Evolutionary conservation across 2,888 invertebrate genomes (phyloP).

Genomic region (Brenthis ino): DNA sequence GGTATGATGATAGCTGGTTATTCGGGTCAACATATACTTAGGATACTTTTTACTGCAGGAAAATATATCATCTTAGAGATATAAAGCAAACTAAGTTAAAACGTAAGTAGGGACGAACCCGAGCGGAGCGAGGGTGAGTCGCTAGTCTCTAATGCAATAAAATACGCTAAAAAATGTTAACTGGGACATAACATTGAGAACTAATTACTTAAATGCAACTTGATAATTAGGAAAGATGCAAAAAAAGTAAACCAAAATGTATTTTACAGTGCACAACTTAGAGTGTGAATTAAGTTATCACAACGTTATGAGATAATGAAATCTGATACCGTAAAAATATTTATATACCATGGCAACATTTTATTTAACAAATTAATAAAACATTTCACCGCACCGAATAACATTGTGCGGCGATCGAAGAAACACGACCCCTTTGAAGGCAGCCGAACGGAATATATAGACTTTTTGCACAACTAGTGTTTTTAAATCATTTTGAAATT

Average conservation of each 20-base stretch:
- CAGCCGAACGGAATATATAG: not conserved
- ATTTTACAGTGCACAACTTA: not conserved
- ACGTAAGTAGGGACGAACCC: too few relatives aligned
- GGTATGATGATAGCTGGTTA: too few relatives aligned
- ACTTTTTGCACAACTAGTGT: not conserved
- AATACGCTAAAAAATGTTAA: not conserved
- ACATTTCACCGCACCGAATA: constrained; percentile 1
- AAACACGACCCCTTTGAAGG: not conserved
- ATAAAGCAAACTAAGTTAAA: too few relatives aligned
- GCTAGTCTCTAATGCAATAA: too few relatives aligned
- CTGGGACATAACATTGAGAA: not conserved
- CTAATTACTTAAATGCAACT: constrained; percentile 6
- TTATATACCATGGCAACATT: not conserved
- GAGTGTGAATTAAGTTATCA: not conserved
- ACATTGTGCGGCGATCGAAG: not conserved
- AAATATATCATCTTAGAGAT: too few relatives aligned
- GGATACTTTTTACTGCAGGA: too few relatives aligned
- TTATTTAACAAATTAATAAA: constrained; percentile 10
- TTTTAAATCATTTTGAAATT: not conserved
- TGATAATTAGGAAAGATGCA: not conserved
- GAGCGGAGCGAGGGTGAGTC: too few relatives aligned
- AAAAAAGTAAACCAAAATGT: not conserved
- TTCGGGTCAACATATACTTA: too few relatives aligned
- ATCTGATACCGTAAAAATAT: constrained; percentile 13
- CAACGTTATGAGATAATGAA: not conserved